Conservation (phyloP, 2,797 vertebrate genomes). For the Galaxias olidus region DNA sequence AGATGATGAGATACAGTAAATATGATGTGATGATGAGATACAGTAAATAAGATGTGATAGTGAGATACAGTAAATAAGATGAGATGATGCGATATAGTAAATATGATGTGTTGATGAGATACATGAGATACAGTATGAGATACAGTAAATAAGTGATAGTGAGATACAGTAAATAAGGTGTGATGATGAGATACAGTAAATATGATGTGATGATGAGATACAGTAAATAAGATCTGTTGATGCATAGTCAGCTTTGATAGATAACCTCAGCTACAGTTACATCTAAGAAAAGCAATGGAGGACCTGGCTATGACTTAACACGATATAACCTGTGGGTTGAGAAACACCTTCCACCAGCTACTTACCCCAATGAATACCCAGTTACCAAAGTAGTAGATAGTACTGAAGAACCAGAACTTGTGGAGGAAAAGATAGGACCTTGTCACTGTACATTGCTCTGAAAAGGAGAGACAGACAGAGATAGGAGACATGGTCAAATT, state of each 20-base stretch:
- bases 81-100: not conserved
- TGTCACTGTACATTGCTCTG: slow-evolving; percentile 94
- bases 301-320: no score
- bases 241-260: not conserved
- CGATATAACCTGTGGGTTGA: no score
- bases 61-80: not conserved
- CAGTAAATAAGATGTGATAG: no score
- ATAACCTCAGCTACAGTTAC: no score
- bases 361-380: slow-evolving; percentile 97
- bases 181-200: not conserved
- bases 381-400: slow-evolving; percentile 98
- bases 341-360: slow-evolving; percentile 27
- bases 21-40: not conserved
- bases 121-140: no score
- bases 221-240: not conserved
- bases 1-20: not conserved
- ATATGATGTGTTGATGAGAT: not conserved
- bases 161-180: not conserved
- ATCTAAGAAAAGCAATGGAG: no score
- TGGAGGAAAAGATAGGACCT: slow-evolving; percentile 96
- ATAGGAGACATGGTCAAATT: not conserved
- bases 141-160: not conserved
- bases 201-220: not conserved
- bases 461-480: slow-evolving; percentile 33
- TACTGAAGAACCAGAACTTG: slow-evolving; percentile 99